Base-by-base conservation (phyloP, 2,888 invertebrate species). In the Parascotia fuliginaria region DNA sequence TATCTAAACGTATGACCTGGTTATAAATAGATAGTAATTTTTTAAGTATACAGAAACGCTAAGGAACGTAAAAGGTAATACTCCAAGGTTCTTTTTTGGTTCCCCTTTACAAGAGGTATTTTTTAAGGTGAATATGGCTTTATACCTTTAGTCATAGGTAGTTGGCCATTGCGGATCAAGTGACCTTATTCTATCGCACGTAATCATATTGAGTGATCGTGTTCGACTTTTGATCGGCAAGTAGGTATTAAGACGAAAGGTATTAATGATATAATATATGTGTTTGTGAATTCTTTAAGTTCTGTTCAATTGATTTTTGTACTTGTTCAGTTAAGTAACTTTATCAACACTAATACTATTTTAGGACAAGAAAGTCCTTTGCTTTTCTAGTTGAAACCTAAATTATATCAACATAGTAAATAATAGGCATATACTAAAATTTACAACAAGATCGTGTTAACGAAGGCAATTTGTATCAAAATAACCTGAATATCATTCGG, bases 351-450 rank as follows among this genome's bases (percentile, higher is more conserved):
- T 9, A 15, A 6, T 33, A 28, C 13, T 24, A 27, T 34, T 31
- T 47, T 6, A 24, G 7, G 24, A 6, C 24, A 7, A 7, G 24
- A 9, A 46, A 56, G 46, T 53, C 60, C 14, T 66, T 65, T 52
- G 53, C 51, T 59, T 66, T 54, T 58, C 22, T 41, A 40, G 38
- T 14, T 32, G 7, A 11, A 2, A 5, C 15, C 19, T 28, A 12
- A 57, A 45, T 60, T 46, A 56, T 37, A 55, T 38, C 22, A 33
- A 31, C 19, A 55, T 16, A 40, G 22, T 41, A 38, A 42, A 42
- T 59, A 45, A 45, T 29, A 12, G 28, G 15, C 1, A 13, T 31
- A n/a, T n/a, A n/a, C 31, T 33, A 22, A 41, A 45, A 24, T 38
- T 31, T 13, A 38, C 33, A 33, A 42, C 19, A 44, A 41, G 46